Percentiles rank a stretch among this genome's conserved stretches.
Conservation (phyloP, 2,113 vertebrate species). For the Callionymus lyra region DNA sequence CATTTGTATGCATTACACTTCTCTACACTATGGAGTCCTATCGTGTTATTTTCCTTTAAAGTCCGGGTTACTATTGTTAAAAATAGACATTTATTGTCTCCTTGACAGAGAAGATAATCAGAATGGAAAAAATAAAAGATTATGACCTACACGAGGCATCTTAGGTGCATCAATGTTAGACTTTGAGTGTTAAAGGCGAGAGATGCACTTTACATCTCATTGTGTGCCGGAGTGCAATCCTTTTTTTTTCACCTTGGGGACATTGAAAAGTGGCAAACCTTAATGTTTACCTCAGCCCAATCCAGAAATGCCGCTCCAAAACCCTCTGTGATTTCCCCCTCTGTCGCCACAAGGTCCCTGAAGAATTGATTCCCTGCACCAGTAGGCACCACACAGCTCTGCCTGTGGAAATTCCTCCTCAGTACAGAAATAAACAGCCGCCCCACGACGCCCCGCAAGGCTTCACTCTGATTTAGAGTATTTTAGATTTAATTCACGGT, state of each 20-base stretch:
- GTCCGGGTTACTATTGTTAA: too few species aligned
- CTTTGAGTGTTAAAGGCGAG: neutral
- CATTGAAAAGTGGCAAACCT: slow-evolving; percentile 42
- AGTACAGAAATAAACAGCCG: slow-evolving; percentile 56
- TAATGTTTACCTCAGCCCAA: slow-evolving; percentile 44
- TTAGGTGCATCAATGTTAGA: too few species aligned
- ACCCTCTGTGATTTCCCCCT: slow-evolving; percentile 54
- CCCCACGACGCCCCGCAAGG: slow-evolving; percentile 44
- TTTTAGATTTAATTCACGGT: slow-evolving; percentile 55
- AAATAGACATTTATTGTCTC: too few species aligned
- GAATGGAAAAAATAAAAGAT: too few species aligned
- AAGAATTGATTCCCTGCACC: slow-evolving; percentile 54
- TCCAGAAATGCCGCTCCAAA: slow-evolving; percentile 53
- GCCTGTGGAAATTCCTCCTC: slow-evolving; percentile 54
- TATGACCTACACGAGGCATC: too few species aligned
- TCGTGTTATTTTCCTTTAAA: too few species aligned
- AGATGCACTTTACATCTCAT: slow-evolving; percentile 1
- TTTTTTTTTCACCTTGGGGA: slow-evolving; percentile 22
- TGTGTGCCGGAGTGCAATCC: neutral
- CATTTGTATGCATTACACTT: too few species aligned
- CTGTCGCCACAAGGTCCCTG: slow-evolving; percentile 57
- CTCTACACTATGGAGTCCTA: too few species aligned
- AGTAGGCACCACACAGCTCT: slow-evolving; percentile 47
- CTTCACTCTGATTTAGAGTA: slow-evolving; percentile 53
- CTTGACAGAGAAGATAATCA: too few species aligned